A percentile compares a stretch with the other conserved stretches of the same genome.
Conservation (phyloP, 2,113 vertebrate species). For the Puma concolor region DNA sequence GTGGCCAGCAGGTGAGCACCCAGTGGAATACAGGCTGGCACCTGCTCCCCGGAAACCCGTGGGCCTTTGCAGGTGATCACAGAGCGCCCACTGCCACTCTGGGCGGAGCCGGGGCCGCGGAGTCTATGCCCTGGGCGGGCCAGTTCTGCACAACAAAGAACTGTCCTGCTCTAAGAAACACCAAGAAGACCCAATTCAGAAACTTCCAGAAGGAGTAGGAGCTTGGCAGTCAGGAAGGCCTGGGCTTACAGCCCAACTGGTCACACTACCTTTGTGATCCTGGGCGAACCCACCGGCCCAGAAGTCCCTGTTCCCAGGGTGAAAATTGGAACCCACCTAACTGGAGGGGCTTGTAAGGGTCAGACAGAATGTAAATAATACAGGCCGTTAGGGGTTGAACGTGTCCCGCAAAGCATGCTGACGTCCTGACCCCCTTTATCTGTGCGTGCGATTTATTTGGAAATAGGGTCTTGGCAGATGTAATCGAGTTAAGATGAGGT, state of each 20-base stretch:
- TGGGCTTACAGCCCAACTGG: neutral
- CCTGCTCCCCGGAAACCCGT: neutral
- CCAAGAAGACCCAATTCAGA: neutral
- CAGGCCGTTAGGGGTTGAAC: fast-evolving
- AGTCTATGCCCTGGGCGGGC: fast-evolving
- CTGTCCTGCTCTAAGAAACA: neutral
- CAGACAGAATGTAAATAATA: fast-evolving
- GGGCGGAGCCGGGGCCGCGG: no score
- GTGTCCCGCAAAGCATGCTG: neutral
- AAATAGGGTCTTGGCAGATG: neutral
- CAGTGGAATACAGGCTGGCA: fast-evolving
- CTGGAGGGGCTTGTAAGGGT: neutral
- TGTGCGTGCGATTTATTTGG: neutral
- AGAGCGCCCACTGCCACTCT: neutral
- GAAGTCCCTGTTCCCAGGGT: fast-evolving
- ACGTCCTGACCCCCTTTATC: fast-evolving
- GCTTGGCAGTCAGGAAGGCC: neutral
- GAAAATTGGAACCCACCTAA: fast-evolving
- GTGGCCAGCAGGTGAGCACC: neutral
- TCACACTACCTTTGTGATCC: neutral
- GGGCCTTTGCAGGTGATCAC: neutral
- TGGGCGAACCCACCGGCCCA: no score
- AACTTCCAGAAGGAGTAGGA: neutral
- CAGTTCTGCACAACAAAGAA: neutral
- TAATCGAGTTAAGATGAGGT: neutral